A percentile compares a stretch with the other conserved stretches of the same genome.
phyloP scores from a whole-genome alignment of 2,797 vertebrate genomes.

The Enteromius anoplus region DNA sequence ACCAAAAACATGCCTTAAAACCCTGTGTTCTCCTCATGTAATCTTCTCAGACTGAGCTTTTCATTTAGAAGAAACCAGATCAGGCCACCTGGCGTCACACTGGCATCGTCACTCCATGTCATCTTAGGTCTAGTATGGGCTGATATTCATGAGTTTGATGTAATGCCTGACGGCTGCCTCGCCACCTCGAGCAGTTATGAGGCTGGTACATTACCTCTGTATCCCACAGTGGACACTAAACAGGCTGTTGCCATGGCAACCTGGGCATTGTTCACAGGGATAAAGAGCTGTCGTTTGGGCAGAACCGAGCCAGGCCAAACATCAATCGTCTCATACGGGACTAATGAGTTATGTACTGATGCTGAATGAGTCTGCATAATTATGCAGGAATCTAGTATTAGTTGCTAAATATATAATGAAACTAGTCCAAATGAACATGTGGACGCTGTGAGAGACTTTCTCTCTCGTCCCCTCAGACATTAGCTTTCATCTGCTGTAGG shows the following conservation, averaged over 20 bases:
- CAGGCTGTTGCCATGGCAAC: slow-evolving; percentile 49
- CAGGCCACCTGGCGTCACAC: neutral
- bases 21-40: neutral
- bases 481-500: slow-evolving; percentile 23
- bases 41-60: neutral
- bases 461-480: neutral
- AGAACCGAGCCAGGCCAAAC: neutral
- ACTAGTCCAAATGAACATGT: neutral
- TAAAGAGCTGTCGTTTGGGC: slow-evolving; percentile 21
- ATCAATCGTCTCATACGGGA: neutral
- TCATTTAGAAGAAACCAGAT: neutral
- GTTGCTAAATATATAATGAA: neutral
- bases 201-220: slow-evolving; percentile 43
- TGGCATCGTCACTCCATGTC: neutral
- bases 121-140: neutral
- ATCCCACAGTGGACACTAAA: slow-evolving; percentile 45
- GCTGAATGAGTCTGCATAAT: neutral
- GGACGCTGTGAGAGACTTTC: neutral
- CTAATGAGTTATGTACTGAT: slow-evolving; percentile 9
- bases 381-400: neutral
- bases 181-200: slow-evolving; percentile 34
- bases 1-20: neutral
- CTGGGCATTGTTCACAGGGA: slow-evolving; percentile 15
- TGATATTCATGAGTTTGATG: slow-evolving; percentile 32
- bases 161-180: neutral